These are phyloP conservation scores for Melangyna quadrimaculata DNA, from an alignment of 2,888 invertebrate species.

Conservation along the genomic window DNA sequence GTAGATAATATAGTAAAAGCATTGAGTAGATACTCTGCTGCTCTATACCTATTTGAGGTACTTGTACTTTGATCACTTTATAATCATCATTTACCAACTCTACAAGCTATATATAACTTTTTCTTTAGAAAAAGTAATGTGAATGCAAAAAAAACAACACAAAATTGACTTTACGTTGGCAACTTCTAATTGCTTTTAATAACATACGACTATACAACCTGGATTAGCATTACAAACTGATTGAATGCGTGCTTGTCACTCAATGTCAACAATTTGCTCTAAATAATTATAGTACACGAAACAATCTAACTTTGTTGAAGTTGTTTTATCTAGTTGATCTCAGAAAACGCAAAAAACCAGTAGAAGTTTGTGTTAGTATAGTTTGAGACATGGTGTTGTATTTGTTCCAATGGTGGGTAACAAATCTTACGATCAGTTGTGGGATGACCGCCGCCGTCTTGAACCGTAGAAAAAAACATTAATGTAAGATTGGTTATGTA, in stretches of 20 bases:
- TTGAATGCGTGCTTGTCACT: constrained; percentile 66
- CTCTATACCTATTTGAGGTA: not conserved
- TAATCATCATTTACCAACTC: not conserved
- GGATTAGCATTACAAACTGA: constrained; percentile 48
- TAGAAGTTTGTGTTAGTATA: not conserved
- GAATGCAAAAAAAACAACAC: not conserved
- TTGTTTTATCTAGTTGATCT: not conserved
- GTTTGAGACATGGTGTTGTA: not conserved
- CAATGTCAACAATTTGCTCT: constrained; percentile 59
- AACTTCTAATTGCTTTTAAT: constrained; percentile 60
- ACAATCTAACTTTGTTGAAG: not conserved
- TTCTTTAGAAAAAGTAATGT: not conserved
- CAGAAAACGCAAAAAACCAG: constrained; percentile 46
- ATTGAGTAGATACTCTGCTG: not conserved
- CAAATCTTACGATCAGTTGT: too few relatives aligned
- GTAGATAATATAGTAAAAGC: not conserved
- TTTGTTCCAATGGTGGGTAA: too few relatives aligned
- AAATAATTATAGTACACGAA: constrained; percentile 53
- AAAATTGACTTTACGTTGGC: constrained; percentile 48
- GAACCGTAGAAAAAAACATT: too few relatives aligned
- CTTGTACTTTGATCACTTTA: not conserved
- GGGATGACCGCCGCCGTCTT: too few relatives aligned
- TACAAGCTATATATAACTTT: not conserved
- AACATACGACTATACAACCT: constrained; percentile 36
- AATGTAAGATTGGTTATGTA: too few relatives aligned